Conservation (phyloP, 2,113 vertebrate species). For the Gobius niger region DNA sequence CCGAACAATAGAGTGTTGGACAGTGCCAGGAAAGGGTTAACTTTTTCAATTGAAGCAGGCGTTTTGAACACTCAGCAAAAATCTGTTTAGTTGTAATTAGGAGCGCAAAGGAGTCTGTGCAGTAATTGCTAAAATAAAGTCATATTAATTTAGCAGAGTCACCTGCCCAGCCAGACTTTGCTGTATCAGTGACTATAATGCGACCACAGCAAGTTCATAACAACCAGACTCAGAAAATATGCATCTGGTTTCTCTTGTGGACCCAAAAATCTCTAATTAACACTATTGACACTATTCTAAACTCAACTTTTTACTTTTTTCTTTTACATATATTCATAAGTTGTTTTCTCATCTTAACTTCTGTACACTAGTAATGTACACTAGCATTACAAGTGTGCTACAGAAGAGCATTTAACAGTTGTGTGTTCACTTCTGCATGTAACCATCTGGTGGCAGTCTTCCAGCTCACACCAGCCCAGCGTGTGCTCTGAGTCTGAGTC, state of each 20-base stretch:
- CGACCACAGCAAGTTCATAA: too few relatives aligned
- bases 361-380: neutral
- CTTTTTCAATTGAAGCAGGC: neutral
- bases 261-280: too few relatives aligned
- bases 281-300: too few relatives aligned
- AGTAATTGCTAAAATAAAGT: constrained; percentile 1
- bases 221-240: too few relatives aligned
- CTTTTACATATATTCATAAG: too few relatives aligned
- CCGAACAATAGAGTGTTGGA: constrained; percentile 17
- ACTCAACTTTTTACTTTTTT: too few relatives aligned
- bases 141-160: neutral
- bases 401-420: neutral
- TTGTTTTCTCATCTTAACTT: too few relatives aligned
- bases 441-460: constrained; percentile 81
- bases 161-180: too few relatives aligned
- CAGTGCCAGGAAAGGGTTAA: neutral
- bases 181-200: too few relatives aligned
- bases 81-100: neutral
- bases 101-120: too few relatives aligned
- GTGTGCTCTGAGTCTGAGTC: constrained; percentile 29
- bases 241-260: too few relatives aligned
- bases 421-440: constrained; percentile 60
- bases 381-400: constrained; percentile 13
- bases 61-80: neutral
- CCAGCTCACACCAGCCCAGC: constrained; percentile 56